These are phyloP conservation scores for Poecilus cupreus DNA, from an alignment of 2,888 invertebrate genomes.

Conservation along the genomic window DNA sequence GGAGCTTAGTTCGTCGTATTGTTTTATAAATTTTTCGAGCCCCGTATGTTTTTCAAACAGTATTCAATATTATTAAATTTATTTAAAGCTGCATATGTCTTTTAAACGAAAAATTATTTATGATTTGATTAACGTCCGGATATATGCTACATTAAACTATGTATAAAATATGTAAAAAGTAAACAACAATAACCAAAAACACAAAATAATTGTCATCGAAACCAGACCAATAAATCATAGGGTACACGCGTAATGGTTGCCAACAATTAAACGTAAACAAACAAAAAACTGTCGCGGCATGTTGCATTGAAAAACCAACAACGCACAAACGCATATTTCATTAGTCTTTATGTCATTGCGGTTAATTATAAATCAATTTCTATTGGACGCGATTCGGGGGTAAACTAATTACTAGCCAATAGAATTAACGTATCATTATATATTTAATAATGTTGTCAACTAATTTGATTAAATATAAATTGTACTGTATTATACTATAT, in stretches of 20 bases:
- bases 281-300: neutral
- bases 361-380: constrained; percentile 28
- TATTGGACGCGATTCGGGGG: neutral
- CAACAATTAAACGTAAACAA: constrained; percentile 3
- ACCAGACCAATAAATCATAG: neutral
- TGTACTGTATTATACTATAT: neutral
- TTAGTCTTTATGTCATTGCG: neutral
- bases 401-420: constrained; percentile 8
- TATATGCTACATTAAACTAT: too few relatives aligned
- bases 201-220: constrained; percentile 11
- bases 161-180: too few relatives aligned
- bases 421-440: constrained; percentile 32
- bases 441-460: constrained; percentile 39
- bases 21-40: too few relatives aligned
- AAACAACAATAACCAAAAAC: neutral
- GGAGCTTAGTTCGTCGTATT: too few relatives aligned
- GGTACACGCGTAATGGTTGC: neutral
- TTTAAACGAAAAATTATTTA: too few relatives aligned
- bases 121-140: too few relatives aligned
- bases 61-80: too few relatives aligned
- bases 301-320: constrained; percentile 3
- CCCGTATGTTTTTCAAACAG: too few relatives aligned
- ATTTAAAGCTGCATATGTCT: too few relatives aligned
- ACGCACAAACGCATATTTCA: neutral
- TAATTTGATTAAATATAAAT: constrained; percentile 29